Base-by-base conservation (phyloP, 2,797 vertebrate species). In the Chelon auratus region DNA sequence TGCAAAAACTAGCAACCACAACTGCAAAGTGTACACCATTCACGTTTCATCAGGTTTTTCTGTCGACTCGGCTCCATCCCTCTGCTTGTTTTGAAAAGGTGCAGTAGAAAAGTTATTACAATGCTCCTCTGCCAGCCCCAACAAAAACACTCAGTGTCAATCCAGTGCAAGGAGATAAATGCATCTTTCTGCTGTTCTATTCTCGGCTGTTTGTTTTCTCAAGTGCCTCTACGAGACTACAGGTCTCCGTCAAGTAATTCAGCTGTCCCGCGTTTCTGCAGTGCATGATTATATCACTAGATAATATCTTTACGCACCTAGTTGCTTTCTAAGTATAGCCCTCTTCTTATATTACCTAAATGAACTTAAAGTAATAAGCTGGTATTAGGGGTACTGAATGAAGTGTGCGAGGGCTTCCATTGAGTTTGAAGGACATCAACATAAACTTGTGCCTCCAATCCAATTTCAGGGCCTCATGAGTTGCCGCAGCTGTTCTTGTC, bases 321-420 rank as follows among this genome's bases (percentile, higher is more conserved):
- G 24, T 42, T 59, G 18, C 58, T 72, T 24, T 67, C 80, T 72
- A 84, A 80, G 67, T 89, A 87, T 80, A 90, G 67, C 54, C 58
- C 50, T 59, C 56, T 47, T 78, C 75, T 85, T 85, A 65, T 77
- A 70, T 77, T 68, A 56, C 58, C 84, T 78, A 83, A 83, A 92
- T 90, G 45, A 89, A 88, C 82, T 85, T 89, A 76, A 83, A 75
- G 78, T 87, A 90, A 84, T 91, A 85, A 90, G 80, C 64, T 75
- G 72, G 81, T 80, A 90, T 90, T 90, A 92, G 64, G 54, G 71
- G 68, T 54, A 57, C 77, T 90, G 69, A 82, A 77, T 82, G 67
- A 48, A 85, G 59, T 62, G 53, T 75, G 62, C n/a, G 26, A 60
- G 68, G 56, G 71, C 64, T 63, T 77, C 39, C 0, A 62, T 87